Percentiles rank a stretch among this genome's conserved stretches.
Conservation (phyloP, 1,140 invertebrate species). For the Trypoxylus dichotomus region DNA sequence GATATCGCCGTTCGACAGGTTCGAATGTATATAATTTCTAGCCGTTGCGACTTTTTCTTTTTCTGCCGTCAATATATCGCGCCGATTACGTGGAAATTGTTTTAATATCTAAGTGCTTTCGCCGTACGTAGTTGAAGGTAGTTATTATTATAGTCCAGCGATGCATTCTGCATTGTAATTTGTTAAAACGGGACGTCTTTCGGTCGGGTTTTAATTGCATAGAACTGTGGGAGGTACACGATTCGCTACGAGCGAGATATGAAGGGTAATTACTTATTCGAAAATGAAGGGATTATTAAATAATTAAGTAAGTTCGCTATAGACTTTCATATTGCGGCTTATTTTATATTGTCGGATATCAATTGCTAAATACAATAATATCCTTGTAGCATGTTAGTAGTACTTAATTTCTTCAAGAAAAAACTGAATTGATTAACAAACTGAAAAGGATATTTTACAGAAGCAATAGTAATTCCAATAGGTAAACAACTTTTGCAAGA, state of each 20-base stretch:
- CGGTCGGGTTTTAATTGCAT: slow-evolving; percentile 4
- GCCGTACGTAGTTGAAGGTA: neutral
- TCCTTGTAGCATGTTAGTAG: too few relatives aligned
- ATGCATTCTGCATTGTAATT: slow-evolving; percentile 8
- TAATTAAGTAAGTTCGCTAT: too few relatives aligned
- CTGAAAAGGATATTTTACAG: too few relatives aligned
- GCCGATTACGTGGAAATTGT: neutral
- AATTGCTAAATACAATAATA: too few relatives aligned
- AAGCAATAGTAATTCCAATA: too few relatives aligned
- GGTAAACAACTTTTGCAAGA: too few relatives aligned
- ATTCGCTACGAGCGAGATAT: neutral
- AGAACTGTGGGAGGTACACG: neutral
- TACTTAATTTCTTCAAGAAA: too few relatives aligned
- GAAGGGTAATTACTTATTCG: slow-evolving; percentile 1
- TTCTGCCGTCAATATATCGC: neutral
- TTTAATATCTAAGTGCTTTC: neutral
- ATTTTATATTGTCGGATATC: too few relatives aligned
- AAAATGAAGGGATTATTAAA: neutral
- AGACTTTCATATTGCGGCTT: too few relatives aligned
- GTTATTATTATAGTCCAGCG: neutral
- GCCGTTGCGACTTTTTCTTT: neutral
- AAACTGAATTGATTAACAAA: too few relatives aligned
- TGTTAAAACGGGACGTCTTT: neutral
- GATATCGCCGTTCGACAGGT: neutral
- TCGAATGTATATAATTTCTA: neutral